phyloP scores from a whole-genome alignment of 2,888 invertebrate species.

The Griposia aprilina region DNA sequence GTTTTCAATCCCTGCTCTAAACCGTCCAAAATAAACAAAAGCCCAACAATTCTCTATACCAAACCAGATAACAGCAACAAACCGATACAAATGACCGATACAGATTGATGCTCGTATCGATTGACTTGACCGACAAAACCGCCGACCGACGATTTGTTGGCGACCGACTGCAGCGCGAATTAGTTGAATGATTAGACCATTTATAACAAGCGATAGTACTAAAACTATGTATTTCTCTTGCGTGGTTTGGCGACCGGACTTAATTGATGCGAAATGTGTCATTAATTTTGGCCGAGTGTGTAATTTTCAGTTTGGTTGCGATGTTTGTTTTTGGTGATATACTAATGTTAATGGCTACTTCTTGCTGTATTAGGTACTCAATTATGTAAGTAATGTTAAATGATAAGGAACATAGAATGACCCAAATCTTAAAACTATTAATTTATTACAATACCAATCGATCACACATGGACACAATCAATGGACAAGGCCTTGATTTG shows the following conservation, averaged over 20 bases:
- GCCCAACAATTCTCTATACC: slow-evolving; percentile 3
- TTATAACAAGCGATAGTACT: slow-evolving; percentile 31
- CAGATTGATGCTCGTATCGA: slow-evolving; percentile 32
- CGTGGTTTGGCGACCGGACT: slow-evolving; percentile 44
- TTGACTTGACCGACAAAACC: slow-evolving; percentile 34
- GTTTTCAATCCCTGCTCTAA: not conserved
- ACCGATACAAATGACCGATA: slow-evolving; percentile 34
- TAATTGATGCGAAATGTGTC: slow-evolving; percentile 39
- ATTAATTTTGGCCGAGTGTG: slow-evolving; percentile 23
- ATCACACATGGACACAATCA: not conserved
- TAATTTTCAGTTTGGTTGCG: not conserved
- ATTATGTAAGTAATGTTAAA: not conserved
- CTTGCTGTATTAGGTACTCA: not conserved
- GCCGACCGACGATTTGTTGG: slow-evolving; percentile 42
- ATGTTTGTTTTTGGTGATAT: not conserved
- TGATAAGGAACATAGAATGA: too few species aligned
- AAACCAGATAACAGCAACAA: slow-evolving; percentile 18
- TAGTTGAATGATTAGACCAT: slow-evolving; percentile 45
- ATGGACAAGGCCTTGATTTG: not conserved
- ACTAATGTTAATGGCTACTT: not conserved
- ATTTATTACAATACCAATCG: too few species aligned
- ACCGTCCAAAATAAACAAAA: not conserved
- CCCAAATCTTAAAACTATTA: too few species aligned
- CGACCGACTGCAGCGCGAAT: slow-evolving; percentile 37
- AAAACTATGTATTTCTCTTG: slow-evolving; percentile 45